Conservation (phyloP, 1,140 invertebrate species). For the Bombyx mandarina region DNA sequence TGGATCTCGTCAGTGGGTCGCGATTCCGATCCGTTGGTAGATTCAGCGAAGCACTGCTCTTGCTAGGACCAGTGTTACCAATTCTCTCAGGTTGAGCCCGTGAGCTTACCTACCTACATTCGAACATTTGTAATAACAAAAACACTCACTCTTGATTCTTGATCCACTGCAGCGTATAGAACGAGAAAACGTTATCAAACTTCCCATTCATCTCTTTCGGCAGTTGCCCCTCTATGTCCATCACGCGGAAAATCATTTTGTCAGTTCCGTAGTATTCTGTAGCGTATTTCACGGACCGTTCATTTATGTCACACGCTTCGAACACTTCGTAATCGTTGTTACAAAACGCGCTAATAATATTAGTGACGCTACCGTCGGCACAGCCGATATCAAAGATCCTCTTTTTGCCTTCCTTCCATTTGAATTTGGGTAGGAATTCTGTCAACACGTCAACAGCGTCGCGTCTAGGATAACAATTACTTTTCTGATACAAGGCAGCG, state of each 20-base stretch:
- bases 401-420: not conserved
- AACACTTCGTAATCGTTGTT: conserved; percentile 2
- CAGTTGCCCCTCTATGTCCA: not conserved
- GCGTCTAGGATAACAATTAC: not conserved
- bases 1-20: too few relatives aligned
- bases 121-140: too few relatives aligned
- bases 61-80: too few relatives aligned
- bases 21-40: too few relatives aligned
- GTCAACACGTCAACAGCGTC: not conserved
- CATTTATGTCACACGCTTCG: conserved; percentile 1
- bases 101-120: too few relatives aligned
- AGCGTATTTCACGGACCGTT: not conserved
- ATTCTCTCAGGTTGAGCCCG: too few relatives aligned
- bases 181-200: conserved; percentile 3
- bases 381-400: not conserved
- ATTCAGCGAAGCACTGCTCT: too few relatives aligned
- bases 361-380: conserved; percentile 3
- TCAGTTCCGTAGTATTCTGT: not conserved
- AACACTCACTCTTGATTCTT: conserved; percentile 3
- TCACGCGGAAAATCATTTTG: not conserved
- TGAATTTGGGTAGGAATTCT: not conserved
- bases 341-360: not conserved
- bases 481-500: not conserved
- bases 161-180: conserved; percentile 2
- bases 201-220: not conserved